phyloP scores from a whole-genome alignment of 1,140 invertebrate species.

The Drosophila tropicalis region DNA sequence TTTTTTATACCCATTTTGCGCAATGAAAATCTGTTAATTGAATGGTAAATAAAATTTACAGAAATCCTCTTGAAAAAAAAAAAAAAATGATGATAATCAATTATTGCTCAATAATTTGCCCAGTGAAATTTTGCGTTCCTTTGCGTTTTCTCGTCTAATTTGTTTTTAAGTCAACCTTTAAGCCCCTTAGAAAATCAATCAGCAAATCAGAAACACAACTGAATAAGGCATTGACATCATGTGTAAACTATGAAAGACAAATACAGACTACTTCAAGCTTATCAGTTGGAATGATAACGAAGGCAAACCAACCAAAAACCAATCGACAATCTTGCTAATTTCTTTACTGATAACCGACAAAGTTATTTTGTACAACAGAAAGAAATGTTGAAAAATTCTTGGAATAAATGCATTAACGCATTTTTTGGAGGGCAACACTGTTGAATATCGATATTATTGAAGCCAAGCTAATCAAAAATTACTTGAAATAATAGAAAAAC shows the following conservation, averaged over 20 bases:
- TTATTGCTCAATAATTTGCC: conserved; percentile 3
- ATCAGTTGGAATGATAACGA: conserved; percentile 4
- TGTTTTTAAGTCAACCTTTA: conserved; percentile 1
- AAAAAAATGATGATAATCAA: conserved; percentile 8
- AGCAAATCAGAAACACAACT: conserved; percentile 29
- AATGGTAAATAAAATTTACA: conserved; percentile 14
- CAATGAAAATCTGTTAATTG: conserved; percentile 7
- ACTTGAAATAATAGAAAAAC: no score
- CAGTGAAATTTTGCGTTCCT: neutral
- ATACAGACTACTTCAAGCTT: conserved; percentile 9
- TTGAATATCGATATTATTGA: no score
- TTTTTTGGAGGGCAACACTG: neutral
- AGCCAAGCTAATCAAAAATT: no score
- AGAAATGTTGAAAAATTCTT: neutral
- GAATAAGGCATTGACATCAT: conserved; percentile 38
- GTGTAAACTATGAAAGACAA: conserved; percentile 28
- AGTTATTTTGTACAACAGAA: neutral
- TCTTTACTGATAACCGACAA: conserved; percentile 6
- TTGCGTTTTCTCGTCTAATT: neutral
- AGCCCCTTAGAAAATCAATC: conserved; percentile 46
- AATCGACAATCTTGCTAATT: conserved; percentile 6
- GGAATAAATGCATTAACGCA: neutral
- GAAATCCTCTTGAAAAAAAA: neutral
- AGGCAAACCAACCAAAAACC: conserved; percentile 3
- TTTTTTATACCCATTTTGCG: neutral